Base-by-base conservation (phyloP, 2,113 vertebrate species). In the Mugil cephalus region DNA sequence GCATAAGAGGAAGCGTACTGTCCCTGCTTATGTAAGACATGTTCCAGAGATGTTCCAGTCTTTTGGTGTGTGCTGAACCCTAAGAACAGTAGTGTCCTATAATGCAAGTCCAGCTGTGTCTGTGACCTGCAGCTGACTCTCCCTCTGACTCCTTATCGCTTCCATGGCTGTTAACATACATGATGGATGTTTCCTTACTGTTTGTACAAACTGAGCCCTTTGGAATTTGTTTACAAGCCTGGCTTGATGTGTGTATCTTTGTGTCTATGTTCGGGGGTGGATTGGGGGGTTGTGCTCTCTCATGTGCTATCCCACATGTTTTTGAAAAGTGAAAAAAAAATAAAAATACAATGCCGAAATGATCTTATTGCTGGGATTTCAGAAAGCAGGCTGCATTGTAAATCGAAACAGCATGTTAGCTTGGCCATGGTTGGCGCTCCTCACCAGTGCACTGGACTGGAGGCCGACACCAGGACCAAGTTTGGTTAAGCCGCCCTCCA, bases 151-250 rank as follows among this genome's bases (percentile, higher is more conserved):
- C 61, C 51, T 53, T 69, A 52, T 47, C 59, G 64, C 40, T 59
- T 40, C 40, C 50, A 60, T 71, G 74, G 62, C 36, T 78, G 54
- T 61, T 79, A 70, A 67, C 68, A 64, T 52, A 55, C 45, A 54
- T 79, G 79, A 81, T 71, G 35, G 61, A 82, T 56, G 69, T 66
- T 81, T 64, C 64, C 43, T 74, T 45, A 63, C 45, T 70, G 69
- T 76, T 80, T 80, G 71, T 59, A 71, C 60, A 69, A 70, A 81
- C 68, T 87, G 79, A 80, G 36, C 45, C 48, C 34, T 77, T 36
- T 73, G 78, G 87, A 88, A 86, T 89, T 83, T 88, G 69, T 83
- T 88, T 82, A 80, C 81, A 71, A 42, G 42, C 42, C 19, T 5
- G 2, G 13, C 51, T 45, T 55, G 30, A 67, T 72, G 65, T 35